These are phyloP conservation scores for Argyrosomus regius DNA, from an alignment of 2,797 vertebrate species.

Conservation along the genomic window DNA sequence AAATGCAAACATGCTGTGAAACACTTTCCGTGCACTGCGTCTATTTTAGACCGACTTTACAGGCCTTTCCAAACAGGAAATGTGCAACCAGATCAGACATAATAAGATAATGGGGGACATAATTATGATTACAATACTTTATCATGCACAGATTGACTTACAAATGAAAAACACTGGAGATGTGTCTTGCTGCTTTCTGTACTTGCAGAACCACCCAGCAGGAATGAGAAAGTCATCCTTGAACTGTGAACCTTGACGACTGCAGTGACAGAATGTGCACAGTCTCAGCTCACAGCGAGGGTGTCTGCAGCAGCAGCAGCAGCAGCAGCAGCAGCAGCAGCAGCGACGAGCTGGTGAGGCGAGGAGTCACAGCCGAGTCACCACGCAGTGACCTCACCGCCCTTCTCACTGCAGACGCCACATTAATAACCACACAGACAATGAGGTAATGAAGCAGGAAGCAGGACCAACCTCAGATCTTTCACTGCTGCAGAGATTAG, in stretches of 20 bases:
- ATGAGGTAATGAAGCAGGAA: background rate
- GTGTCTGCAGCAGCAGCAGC: slow-evolving; percentile 39
- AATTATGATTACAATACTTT: background rate
- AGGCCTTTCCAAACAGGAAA: background rate
- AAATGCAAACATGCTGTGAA: slow-evolving; percentile 35
- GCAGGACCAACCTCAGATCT: background rate
- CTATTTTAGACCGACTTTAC: slow-evolving; percentile 14
- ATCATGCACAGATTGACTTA: background rate
- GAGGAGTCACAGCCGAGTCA: slow-evolving; percentile 58
- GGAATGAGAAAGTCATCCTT: slow-evolving; percentile 9
- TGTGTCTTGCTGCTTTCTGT: background rate
- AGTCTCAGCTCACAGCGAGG: slow-evolving; percentile 5
- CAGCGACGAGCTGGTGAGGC: slow-evolving; percentile 22
- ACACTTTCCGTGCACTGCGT: background rate
- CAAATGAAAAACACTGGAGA: background rate
- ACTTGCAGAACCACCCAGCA: background rate
- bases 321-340: slow-evolving; percentile 5
- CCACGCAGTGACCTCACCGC: slow-evolving; percentile 48
- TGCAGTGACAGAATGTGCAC: slow-evolving; percentile 38
- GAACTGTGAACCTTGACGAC: slow-evolving; percentile 35
- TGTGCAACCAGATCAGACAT: background rate
- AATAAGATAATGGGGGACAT: background rate
- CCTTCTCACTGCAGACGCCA: slow-evolving; percentile 55
- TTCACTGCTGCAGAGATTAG: slow-evolving; percentile 10
- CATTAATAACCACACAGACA: slow-evolving; percentile 19